These are phyloP conservation scores for Pseudococcus jackbeardsleyi DNA, from an alignment of 2,888 invertebrate genomes.

Conservation along the genomic window DNA sequence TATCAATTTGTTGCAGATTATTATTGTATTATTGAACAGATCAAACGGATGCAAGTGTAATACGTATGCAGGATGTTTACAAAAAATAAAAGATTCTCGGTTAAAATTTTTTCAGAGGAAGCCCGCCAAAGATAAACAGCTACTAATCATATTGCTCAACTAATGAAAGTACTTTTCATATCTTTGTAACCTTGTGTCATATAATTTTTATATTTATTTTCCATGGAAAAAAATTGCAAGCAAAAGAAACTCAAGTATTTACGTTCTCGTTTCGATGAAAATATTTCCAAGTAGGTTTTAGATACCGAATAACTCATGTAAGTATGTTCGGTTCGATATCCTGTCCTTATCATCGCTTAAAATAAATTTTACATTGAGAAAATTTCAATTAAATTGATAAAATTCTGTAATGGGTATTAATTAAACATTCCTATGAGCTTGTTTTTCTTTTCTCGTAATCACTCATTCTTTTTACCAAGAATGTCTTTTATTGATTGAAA, in stretches of 20 bases:
- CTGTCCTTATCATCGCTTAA: not conserved
- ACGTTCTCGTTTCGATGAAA: too few species aligned
- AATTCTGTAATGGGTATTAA: conserved; percentile 14
- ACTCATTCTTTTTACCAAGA: not conserved
- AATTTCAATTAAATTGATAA: conserved; percentile 33
- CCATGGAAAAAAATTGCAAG: too few species aligned
- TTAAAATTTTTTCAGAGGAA: not conserved
- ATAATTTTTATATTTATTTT: too few species aligned
- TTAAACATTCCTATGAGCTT: not conserved
- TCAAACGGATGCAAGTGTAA: not conserved
- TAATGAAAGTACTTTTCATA: too few species aligned
- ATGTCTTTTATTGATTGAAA: not conserved
- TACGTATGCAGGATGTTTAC: conserved; percentile 14
- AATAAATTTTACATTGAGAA: conserved; percentile 8
- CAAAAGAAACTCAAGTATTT: too few species aligned
- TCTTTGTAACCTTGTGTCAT: too few species aligned
- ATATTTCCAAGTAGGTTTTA: too few species aligned
- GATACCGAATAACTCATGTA: too few species aligned
- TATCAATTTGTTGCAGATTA: conserved; percentile 25
- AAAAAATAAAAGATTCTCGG: not conserved
- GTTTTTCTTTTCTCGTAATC: not conserved
- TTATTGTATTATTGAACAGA: not conserved
- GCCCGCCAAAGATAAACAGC: not conserved
- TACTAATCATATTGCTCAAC: too few species aligned
- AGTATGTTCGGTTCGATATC: not conserved